Base-by-base conservation (phyloP, 2,113 vertebrate species). In the Muscicapa adusta region DNA sequence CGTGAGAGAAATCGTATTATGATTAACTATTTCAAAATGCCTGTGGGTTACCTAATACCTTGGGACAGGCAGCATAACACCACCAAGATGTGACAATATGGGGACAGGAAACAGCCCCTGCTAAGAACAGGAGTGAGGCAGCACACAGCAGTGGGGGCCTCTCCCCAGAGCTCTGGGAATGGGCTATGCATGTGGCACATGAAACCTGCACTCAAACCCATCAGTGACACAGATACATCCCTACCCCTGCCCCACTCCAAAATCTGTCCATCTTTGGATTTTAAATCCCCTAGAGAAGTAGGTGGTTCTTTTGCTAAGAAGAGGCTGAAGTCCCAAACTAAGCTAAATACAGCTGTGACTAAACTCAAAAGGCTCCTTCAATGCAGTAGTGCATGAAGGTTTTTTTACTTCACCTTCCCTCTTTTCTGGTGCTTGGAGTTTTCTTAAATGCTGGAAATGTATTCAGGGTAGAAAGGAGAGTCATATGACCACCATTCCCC, bases 1-100 rank as follows among this genome's bases (percentile, higher is more conserved):
- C 92, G 42, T 0, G 56, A 94, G 63, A 88, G 56, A 88, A 94
- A 96, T 93, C 42, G 0, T 70, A 66, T 76, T 91, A 85, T 90
- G 75, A 36, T 70, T 65, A 93, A 42, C 38, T 91, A 66, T 96
- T 96, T 96, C 96, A 94, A 96, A 96, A 96, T 1, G 1, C 60
- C 31, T 1, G 1, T 40, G 83, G 50, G 43, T 96, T 96, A 93
- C 94, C 58, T 67, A 88, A 93, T 23, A 75, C 29, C 88, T 77
- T 6, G 2, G 88, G 82, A 93, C 79, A 93, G 63, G 79, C 28
- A 10, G 60, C 43, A 5, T 16, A 75, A 31, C 72, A 88, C 42
- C 34, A 53, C 16, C 29, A 12, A 47, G 78, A 63, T 70, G 45
- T 76, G 28, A 15, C 4, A 3, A 15, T 5, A 14, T 1, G 3